Percentiles rank a stretch among this genome's conserved stretches.
phyloP scores from a whole-genome alignment of 2,888 invertebrate genomes.

The Graphium colonna region DNA sequence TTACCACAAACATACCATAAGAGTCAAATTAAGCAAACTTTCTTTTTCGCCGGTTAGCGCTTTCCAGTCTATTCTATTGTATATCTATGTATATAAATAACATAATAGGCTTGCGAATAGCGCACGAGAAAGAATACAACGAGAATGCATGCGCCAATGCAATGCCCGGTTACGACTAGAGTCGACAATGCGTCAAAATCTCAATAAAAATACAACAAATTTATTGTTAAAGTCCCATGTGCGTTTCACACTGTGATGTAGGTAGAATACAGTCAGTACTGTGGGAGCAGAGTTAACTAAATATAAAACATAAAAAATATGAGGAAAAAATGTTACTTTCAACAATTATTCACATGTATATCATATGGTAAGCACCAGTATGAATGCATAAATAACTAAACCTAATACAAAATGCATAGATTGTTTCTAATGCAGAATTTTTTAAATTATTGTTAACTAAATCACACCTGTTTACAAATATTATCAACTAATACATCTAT shows the following conservation, averaged over 20 bases:
- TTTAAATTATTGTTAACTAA: too few species aligned
- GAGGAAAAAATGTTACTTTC: too few species aligned
- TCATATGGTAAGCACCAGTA: too few species aligned
- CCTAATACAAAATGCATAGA: too few species aligned
- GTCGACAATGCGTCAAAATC: constrained; percentile 45
- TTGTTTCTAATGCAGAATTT: too few species aligned
- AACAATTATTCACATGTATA: too few species aligned
- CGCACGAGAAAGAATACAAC: not conserved
- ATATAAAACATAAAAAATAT: constrained; percentile 12
- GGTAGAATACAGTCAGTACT: constrained; percentile 11
- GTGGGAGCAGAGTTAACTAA: constrained; percentile 2
- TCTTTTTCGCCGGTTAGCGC: too few species aligned
- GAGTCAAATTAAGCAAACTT: too few species aligned
- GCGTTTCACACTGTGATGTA: constrained; percentile 31
- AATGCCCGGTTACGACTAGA: constrained; percentile 47
- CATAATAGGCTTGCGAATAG: constrained; percentile 35
- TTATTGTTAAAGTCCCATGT: constrained; percentile 34
- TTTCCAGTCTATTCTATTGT: not conserved
- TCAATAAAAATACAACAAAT: constrained; percentile 39
- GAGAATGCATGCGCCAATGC: constrained; percentile 1
- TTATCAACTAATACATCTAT: too few species aligned
- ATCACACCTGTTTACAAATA: too few species aligned
- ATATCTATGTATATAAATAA: constrained; percentile 35
- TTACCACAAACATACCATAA: too few species aligned
- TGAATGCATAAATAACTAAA: too few species aligned